Base-by-base conservation (phyloP, 2,888 invertebrate species). In the Bursaphelenchus okinawaensis region DNA sequence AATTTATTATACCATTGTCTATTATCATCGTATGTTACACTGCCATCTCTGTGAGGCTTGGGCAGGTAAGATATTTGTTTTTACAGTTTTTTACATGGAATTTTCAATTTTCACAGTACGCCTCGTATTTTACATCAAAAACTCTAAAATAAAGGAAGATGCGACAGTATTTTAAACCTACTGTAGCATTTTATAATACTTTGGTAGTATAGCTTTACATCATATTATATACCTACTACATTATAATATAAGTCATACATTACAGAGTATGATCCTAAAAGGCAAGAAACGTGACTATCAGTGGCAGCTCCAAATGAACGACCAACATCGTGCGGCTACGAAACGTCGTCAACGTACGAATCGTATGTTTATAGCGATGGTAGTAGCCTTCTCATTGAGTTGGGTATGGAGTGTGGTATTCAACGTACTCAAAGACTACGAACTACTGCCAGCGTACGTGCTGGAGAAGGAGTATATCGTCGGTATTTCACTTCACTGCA, bases 11-110 rank as follows among this genome's bases (percentile, higher is more conserved):
- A 22, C 80, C 80, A 7, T 68, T 80, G n/a, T 70, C 71, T 22
- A 75, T 80, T 61, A 80, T 80, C 66, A 75, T 75, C 55, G 68
- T 80, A 29, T 80, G 77, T 56, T 80, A 80, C 64, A 77, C 80
- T 6, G 77, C 78, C 9, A 80, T 80, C 31, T 79, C 80, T 1
- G 55, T 80, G 19, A 70, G 78, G 55, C 73, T 80, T 26, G 80
- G 79, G 63, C 76, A 79, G 63, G 73, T 73, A 22, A 69, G 54
- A 16, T n/a, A n/a, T 26, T 55, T 4, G 16, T 9, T 40, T 40
- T 16, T 40, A 40, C n/a, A n/a, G n/a, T n/a, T 40, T 40, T n/a
- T 40, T 3, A 6, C 23, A 62, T 4, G 51, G 29, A 26, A 56
- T n/a, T 3, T 24, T 12, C 52, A 20, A 1, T 3, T 23, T 4